Evolutionary conservation across 2,113 vertebrate genomes (phyloP), one percentile per base, ranked within the genome.

Genomic region (Odobenus rosmarus): DNA sequence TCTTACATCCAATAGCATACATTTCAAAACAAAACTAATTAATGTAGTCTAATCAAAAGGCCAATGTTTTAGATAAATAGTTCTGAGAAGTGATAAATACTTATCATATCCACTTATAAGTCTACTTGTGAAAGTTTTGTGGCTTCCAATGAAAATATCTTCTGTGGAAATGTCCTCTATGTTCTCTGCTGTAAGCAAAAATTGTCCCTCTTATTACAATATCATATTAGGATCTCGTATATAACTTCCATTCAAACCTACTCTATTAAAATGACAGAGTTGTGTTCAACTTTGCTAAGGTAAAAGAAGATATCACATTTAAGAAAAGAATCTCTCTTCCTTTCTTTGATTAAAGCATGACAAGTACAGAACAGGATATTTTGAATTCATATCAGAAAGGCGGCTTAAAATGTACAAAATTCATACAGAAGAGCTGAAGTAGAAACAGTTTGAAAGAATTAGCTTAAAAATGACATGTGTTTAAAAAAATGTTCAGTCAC

Each of bases 361-460:
- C 49, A 98, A 94, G 57, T 21, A 95, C 31, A 95, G 77, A 93
- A 92, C 46, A 95, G 67, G 36, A 69, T 95, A 91, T 74, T 90
- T 94, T 97, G 88, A 96, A 94, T 95, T 95, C 36, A 18, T 83
- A 94, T 89, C 77, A 93, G 49, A n/a, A 88, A 96, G 85, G 55
- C 1, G 0, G 36, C n/a, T 59, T 89, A 94, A 96, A 93, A 86
- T 89, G 13, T 82, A 93, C 51, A 89, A 88, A 93, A 96, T 96
- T 89, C 57, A 96, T 81, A 83, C 2, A 33, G 26, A 76, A 31
- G 28, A 51, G 33, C 7, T 91, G n/a, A 89, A 93, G n/a, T 39
- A 87, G 61, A 94, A 96, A 97, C 36, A 96, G n/a, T 49, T 1
- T 83, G 33, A 90, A 80, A 85, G 81, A 92, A 92, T 64, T 69